phyloP scores from a whole-genome alignment of 2,797 vertebrate species.

The Poecilia wingei region DNA sequence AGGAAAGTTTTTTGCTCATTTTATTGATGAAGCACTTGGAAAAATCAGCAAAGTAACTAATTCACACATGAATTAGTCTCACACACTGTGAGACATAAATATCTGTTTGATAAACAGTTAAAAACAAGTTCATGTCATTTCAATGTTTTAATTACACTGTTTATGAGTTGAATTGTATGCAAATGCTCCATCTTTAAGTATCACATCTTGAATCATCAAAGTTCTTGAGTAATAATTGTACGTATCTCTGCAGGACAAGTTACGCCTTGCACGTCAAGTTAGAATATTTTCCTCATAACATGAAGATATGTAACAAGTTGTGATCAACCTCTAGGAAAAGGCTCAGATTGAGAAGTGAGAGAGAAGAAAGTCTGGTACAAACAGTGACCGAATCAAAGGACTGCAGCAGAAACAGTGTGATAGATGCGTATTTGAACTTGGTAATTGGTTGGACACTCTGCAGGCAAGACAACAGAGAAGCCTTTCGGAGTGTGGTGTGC shows the following conservation, averaged over 20 bases:
- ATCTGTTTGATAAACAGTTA: neutral
- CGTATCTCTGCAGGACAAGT: neutral
- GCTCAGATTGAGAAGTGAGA: conserved; percentile 45
- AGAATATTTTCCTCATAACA: conserved; percentile 48
- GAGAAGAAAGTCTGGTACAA: conserved; percentile 43
- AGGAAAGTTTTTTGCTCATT: neutral
- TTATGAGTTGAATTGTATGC: neutral
- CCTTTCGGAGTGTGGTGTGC: conserved; percentile 72
- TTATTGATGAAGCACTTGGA: neutral
- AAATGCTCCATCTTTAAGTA: neutral
- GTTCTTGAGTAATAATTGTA: neutral
- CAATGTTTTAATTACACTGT: neutral
- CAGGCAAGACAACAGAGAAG: conserved; percentile 73
- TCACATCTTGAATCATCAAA: neutral
- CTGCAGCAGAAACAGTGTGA: conserved; percentile 60
- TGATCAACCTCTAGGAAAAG: conserved; percentile 56
- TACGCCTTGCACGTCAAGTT: neutral
- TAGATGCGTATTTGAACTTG: conserved; percentile 74
- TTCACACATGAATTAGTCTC: neutral
- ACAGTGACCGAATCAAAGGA: conserved; percentile 69
- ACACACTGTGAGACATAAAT: neutral
- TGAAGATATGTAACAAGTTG: conserved; percentile 34
- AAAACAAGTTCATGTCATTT: neutral
- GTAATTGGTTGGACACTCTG: conserved; percentile 77
- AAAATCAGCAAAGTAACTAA: neutral